Conservation (phyloP, 2,113 vertebrate genomes). For the Peromyscus leucopus region DNA sequence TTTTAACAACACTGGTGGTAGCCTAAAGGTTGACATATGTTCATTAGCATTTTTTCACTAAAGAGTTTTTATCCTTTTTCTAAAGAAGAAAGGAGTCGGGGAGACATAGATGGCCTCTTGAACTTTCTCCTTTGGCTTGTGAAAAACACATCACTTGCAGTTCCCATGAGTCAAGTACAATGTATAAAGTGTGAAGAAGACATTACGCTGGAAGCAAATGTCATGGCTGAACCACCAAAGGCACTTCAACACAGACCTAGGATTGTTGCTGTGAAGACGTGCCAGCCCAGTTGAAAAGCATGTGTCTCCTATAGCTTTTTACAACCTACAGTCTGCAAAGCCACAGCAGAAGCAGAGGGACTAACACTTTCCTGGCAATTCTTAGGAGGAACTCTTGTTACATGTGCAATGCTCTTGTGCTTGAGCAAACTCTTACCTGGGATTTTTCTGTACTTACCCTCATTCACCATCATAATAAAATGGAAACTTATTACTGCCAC, state of each 20-base stretch:
- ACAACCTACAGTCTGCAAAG: constrained; percentile 52
- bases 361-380: constrained; percentile 39
- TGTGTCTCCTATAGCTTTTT: constrained; percentile 50
- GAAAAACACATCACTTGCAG: constrained; percentile 14
- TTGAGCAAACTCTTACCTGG: background rate
- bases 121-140: constrained; percentile 56
- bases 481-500: background rate
- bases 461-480: constrained; percentile 35
- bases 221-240: constrained; percentile 64
- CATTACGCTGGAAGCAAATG: constrained; percentile 47
- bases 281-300: constrained; percentile 19
- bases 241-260: constrained; percentile 58
- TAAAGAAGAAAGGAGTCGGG: background rate
- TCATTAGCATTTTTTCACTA: constrained; percentile 66
- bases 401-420: background rate
- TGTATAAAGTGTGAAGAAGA: constrained; percentile 67
- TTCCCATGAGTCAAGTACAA: constrained; percentile 53
- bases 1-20: constrained; percentile 67
- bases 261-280: constrained; percentile 58
- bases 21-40: constrained; percentile 72
- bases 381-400: background rate
- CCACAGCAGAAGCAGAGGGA: background rate
- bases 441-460: background rate
- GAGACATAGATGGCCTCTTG: constrained; percentile 31
- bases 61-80: constrained; percentile 56